Conservation (phyloP, 37 sponge, comb jelly and placozoan genomes). For the Haliclona indistincta region DNA sequence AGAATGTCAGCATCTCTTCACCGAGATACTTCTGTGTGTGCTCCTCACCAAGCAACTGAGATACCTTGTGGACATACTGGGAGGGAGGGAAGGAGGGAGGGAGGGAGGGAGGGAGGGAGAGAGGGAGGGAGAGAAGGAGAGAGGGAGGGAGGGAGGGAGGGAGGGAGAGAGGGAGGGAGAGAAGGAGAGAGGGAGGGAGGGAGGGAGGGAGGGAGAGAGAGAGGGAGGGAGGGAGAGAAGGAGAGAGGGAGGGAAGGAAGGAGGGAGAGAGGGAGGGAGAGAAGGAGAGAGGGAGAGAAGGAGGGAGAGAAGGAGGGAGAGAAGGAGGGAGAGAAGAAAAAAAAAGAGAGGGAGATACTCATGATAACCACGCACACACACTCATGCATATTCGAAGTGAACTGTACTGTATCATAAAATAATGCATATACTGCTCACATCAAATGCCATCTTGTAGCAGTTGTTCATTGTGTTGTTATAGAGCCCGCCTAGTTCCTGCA, state of each 20-base stretch:
- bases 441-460: constrained; percentile 89
- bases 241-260: not conserved
- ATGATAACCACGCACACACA: not conserved
- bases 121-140: not conserved
- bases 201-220: not conserved
- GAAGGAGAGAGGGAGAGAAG: not conserved
- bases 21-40: constrained; percentile 50
- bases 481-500: too few species aligned
- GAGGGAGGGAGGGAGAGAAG: not conserved
- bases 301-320: not conserved
- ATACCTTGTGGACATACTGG: constrained; percentile 72
- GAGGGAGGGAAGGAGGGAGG: not conserved
- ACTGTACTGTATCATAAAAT: not conserved
- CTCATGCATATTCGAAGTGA: not conserved
- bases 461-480: constrained; percentile 71
- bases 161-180: not conserved
- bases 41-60: constrained; percentile 72
- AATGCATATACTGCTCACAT: constrained; percentile 42
- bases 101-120: not conserved
- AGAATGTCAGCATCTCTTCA: constrained; percentile 36
- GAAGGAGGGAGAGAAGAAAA: not conserved
- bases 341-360: not conserved
- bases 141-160: not conserved
- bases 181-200: not conserved
- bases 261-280: constrained; percentile 8